Evolutionary conservation across 2,113 vertebrate species (phyloP).

Genomic region (Chaetodon auriga): DNA sequence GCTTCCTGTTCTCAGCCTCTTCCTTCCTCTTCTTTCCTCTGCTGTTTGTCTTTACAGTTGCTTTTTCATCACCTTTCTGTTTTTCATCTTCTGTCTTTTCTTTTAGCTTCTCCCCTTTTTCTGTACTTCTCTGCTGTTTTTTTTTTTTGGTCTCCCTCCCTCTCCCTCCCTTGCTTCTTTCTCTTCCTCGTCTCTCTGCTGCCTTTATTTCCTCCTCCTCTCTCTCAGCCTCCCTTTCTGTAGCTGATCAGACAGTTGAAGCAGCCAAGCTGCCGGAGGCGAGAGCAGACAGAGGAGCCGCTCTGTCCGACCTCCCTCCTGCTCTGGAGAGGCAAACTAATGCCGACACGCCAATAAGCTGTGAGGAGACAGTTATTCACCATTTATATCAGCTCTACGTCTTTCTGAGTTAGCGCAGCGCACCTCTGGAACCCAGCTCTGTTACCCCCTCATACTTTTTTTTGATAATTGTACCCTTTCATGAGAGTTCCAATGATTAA

Average conservation of each 20-base stretch:
- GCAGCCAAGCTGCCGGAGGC: slow-evolving; percentile 75
- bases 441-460: slow-evolving; percentile 10
- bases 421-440: slow-evolving; percentile 32
- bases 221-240: slow-evolving; percentile 49
- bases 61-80: not conserved
- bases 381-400: slow-evolving; percentile 69
- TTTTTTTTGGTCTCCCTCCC: slow-evolving; percentile 5
- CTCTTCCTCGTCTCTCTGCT: not conserved
- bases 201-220: slow-evolving; percentile 41
- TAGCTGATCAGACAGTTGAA: slow-evolving; percentile 73
- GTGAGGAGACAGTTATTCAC: slow-evolving; percentile 76
- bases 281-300: slow-evolving; percentile 72
- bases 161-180: slow-evolving; percentile 8
- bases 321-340: slow-evolving; percentile 73
- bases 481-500: slow-evolving; percentile 29
- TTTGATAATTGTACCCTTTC: slow-evolving; percentile 24
- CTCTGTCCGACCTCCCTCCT: slow-evolving; percentile 74
- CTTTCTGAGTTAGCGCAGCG: slow-evolving; percentile 32
- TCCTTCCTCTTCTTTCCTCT: slow-evolving; percentile 1
- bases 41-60: not conserved
- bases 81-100: slow-evolving; percentile 7
- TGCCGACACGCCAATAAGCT: slow-evolving; percentile 72
- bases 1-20: not conserved
- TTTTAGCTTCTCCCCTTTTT: not conserved
- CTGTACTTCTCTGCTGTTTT: slow-evolving; percentile 15